A percentile compares a stretch with the other conserved stretches of the same genome.
Conservation (phyloP, 2,797 vertebrate genomes). For the Enteromius argenteus region DNA sequence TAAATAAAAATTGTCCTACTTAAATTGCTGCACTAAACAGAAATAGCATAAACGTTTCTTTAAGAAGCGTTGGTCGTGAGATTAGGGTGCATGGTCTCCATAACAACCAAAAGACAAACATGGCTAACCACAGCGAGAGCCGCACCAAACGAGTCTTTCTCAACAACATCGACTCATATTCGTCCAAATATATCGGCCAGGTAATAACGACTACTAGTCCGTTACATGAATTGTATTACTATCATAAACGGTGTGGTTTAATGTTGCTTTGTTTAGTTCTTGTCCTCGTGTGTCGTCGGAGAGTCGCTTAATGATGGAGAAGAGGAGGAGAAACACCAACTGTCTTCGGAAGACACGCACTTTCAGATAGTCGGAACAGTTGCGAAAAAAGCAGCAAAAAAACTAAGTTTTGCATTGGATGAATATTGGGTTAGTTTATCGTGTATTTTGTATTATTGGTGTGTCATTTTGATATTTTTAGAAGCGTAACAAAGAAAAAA, state of each 20-base stretch:
- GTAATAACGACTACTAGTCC: conserved; percentile 70
- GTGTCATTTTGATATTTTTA: background rate
- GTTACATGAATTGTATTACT: too few species aligned
- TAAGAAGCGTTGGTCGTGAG: background rate
- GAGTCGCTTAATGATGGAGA: conserved; percentile 73
- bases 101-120: conserved; percentile 61
- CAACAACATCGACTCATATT: conserved; percentile 86
- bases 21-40: background rate
- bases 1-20: background rate
- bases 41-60: background rate
- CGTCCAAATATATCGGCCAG: conserved; percentile 84
- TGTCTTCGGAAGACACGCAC: conserved; percentile 62
- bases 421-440: conserved; percentile 78
- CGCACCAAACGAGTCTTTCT: conserved; percentile 82
- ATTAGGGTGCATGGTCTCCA: background rate
- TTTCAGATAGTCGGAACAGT: conserved; percentile 87
- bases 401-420: conserved; percentile 76
- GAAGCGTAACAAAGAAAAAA: background rate
- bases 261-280: conserved; percentile 75
- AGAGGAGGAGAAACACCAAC: conserved; percentile 63
- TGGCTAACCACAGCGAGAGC: conserved; percentile 63
- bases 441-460: background rate
- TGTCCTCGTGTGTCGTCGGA: conserved; percentile 76
- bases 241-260: background rate
- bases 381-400: conserved; percentile 54